Conservation (phyloP, 2,888 invertebrate genomes). For the Hirtodrosophila trivittata region DNA sequence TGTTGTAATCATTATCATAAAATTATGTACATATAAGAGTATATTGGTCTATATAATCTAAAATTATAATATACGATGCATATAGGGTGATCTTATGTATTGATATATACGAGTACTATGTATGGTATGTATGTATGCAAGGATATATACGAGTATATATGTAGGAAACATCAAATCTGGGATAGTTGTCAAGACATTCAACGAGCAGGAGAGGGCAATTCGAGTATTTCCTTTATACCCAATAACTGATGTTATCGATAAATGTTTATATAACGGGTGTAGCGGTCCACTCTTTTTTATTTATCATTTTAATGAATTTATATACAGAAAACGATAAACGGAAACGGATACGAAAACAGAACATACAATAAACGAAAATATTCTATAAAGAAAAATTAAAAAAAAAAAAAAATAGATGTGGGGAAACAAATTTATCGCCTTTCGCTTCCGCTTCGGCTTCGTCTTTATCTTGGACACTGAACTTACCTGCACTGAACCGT, state of each 20-base stretch:
- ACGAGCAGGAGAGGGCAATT: not conserved
- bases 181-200: constrained; percentile 26
- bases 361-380: constrained; percentile 22
- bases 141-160: not conserved
- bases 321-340: not conserved
- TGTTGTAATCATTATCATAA: constrained; percentile 49
- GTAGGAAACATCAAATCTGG: not conserved
- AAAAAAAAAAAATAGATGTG: constrained; percentile 16
- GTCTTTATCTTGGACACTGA: constrained; percentile 43
- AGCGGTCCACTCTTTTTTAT: not conserved
- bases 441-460: constrained; percentile 24
- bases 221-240: no score
- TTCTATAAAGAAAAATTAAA: constrained; percentile 1
- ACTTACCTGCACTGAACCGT: constrained; percentile 97
- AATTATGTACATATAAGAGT: constrained; percentile 14
- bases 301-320: no score
- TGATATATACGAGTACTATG: no score
- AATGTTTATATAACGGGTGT: no score
- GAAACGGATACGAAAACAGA: constrained; percentile 4
- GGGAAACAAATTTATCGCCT: constrained; percentile 25
- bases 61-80: constrained; percentile 9
- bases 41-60: constrained; percentile 16
- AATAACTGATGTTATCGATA: no score
- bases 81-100: not conserved
- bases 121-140: not conserved